These are phyloP conservation scores for Equus przewalskii DNA, from an alignment of 2,113 vertebrate species.

Conservation along the genomic window DNA sequence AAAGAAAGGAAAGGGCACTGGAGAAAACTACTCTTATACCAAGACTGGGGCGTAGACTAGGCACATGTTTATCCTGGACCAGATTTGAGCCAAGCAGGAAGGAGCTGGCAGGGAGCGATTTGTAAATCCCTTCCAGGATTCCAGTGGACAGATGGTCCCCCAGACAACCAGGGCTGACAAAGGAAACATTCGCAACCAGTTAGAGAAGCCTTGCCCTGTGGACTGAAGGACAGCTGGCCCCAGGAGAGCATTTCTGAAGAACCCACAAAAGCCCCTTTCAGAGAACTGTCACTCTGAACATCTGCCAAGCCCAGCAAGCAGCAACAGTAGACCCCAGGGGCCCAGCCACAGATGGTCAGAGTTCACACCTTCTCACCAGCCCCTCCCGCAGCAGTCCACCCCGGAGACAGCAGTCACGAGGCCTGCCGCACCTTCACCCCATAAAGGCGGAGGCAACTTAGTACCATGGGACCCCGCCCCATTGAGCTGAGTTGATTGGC, in stretches of 20 bases:
- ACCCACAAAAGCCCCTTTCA: neutral
- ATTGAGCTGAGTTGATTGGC: neutral
- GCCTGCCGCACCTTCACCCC: accelerated
- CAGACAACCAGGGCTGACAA: neutral
- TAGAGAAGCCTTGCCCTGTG: neutral
- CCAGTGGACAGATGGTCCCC: neutral
- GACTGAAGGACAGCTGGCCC: too few species aligned
- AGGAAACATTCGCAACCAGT: neutral
- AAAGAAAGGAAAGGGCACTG: neutral
- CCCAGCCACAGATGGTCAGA: neutral
- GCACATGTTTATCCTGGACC: too few species aligned
- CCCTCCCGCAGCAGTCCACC: accelerated
- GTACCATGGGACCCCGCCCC: neutral
- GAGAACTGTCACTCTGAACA: neutral
- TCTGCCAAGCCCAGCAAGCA: neutral
- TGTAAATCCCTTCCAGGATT: neutral
- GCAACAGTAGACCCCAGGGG: neutral
- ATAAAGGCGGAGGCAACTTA: neutral
- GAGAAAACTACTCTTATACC: neutral
- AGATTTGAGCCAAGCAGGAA: neutral
- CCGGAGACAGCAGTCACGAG: too few species aligned
- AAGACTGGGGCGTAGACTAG: neutral
- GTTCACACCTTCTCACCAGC: neutral
- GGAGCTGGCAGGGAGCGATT: neutral
- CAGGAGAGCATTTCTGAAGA: neutral